A percentile compares a stretch with the other conserved stretches of the same genome.
Conservation (phyloP, 2,888 invertebrate genomes). For the Troides helena region DNA sequence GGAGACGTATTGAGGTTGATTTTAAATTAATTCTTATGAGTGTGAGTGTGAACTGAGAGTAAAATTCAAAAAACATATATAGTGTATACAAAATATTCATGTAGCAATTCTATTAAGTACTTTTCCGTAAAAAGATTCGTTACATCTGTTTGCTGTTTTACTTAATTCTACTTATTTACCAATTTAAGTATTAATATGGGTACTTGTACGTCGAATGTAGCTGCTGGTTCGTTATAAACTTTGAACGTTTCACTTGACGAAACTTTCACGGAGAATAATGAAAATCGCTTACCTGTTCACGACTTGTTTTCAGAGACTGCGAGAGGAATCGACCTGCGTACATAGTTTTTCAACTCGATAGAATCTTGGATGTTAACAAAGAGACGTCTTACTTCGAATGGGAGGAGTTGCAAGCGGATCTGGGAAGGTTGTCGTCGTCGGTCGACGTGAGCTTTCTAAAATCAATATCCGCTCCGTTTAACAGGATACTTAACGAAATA, state of each 20-base stretch:
- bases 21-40: not conserved
- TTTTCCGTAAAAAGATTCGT: too few species aligned
- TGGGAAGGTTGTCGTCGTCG: conserved; percentile 74
- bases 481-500: conserved; percentile 79
- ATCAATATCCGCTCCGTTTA: conserved; percentile 80
- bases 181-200: not conserved
- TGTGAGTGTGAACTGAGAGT: too few species aligned
- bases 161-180: too few species aligned
- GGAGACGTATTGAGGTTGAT: conserved; percentile 73
- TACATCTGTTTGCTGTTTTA: too few species aligned
- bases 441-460: conserved; percentile 76
- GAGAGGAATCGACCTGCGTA: conserved; percentile 86
- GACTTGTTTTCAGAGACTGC: conserved; percentile 80
- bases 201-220: not conserved
- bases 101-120: too few species aligned
- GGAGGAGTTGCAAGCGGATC: conserved; percentile 79
- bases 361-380: conserved; percentile 84
- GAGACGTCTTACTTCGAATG: conserved; percentile 83
- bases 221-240: conserved; percentile 10
- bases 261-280: conserved; percentile 10
- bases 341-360: conserved; percentile 85
- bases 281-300: conserved; percentile 25
- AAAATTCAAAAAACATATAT: too few species aligned
- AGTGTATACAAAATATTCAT: too few species aligned
- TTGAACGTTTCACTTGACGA: conserved; percentile 12